Base-by-base conservation (phyloP, 2,113 vertebrate genomes). In the Dasypus novemcinctus region DNA sequence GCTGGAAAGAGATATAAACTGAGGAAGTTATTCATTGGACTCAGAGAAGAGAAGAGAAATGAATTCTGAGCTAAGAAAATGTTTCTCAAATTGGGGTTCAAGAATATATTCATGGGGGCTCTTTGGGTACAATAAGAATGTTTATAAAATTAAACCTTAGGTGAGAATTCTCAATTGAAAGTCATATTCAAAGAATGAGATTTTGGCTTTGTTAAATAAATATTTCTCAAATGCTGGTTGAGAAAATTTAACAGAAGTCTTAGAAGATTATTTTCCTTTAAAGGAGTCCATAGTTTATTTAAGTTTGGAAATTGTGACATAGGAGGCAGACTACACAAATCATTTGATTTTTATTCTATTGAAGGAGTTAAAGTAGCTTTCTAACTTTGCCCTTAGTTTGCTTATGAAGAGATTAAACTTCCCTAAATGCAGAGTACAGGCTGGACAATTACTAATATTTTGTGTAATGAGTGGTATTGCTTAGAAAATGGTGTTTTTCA, bases 141-240 rank as follows among this genome's bases (percentile, higher is more conserved):
- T 88, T 90, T 86, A 81, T 76, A 83, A 96, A 93, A 49, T 81
- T 41, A 81, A 93, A 95, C 72, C 21, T 29, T 72, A 90, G 69
- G 18, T 86, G 63, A 94, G 20, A 89, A 76, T 92, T 96, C 54
- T 93, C 54, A 57, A 9, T 71, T 74, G 68, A 94, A 96, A 94
- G 52, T 92, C 59, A 72, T 54, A 1, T 89, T 59, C 68, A 80
- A 82, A 86, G 36, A 82, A 82, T 66, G 68, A 94, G 23, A 79
- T 75, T 91, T 78, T 69, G 66, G 43, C 79, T 87, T 75, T 90
- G 17, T 85, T 75, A 72, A 52, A 38, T 61, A 71, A 92, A 64
- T 66, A 27, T 59, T 96, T 74, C 46, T 68, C 66, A 91, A 74
- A 66, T 88, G 29, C 74, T 79, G 7, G 46, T 68, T 72, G 43